Base-by-base conservation (phyloP, 2,888 invertebrate genomes). In the Drosophila paracracens region DNA sequence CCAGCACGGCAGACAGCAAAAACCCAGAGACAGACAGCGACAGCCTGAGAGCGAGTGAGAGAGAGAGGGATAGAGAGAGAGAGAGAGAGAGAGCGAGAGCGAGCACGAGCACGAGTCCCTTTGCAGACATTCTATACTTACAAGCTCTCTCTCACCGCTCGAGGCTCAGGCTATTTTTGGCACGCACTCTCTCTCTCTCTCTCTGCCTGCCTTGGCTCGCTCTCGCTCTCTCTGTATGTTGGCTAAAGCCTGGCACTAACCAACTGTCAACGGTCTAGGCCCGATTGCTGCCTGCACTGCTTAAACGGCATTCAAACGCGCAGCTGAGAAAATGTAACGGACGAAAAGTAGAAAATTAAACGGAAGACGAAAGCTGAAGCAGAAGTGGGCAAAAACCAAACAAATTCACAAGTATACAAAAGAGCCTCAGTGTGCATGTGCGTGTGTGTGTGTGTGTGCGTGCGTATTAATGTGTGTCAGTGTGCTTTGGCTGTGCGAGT, bases 271-370 rank as follows among this genome's bases (percentile, higher is more conserved):
- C 80, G 78, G 78, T 56, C 63, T 72, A 74, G 74, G 74, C 71
- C 60, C 78, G 38, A 50, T 62, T 61, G 70, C 63, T 56, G 65
- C 27, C 56, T 56, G 72, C 67, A 71, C 65, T 79, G 79, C 69
- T 83, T 87, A 89, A 87, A 91, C 83, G 87, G 75, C 80, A 77
- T 80, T 82, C 81, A 83, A 85, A 75, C 91, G 90, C 79, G 83
- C 83, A 86, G 76, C 90, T 83, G 85, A 81, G 83, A 83, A 82
- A 80, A 73, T 81, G 81, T 85, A 76, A 81, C 82, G 88, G 76
- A 77, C 71, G 75, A 70, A 74, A 81, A 74, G 73, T 70, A 70
- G 74, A 68, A 73, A 46, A 52, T 60, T 76, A 63, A 74, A 68
- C 83, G 64, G 72, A 65, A 76, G 67, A 72, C 65, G 74, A 68